phyloP scores from a whole-genome alignment of 2,888 invertebrate genomes.

The Myopa testacea region DNA sequence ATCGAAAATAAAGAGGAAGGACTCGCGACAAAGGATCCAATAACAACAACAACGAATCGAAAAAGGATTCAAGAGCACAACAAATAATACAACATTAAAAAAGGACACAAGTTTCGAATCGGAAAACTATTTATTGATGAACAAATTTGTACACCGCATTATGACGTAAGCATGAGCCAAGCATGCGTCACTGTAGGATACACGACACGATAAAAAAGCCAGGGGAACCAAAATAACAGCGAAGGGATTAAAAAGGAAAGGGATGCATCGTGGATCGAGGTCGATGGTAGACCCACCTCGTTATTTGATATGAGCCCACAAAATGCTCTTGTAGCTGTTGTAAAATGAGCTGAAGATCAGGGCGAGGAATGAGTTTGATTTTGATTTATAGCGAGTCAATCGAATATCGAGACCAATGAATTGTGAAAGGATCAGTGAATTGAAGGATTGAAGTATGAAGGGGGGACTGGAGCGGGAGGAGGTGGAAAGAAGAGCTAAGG shows the following conservation, averaged over 20 bases:
- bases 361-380: slow-evolving; percentile 29
- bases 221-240: slow-evolving; percentile 33
- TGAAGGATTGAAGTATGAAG: no score
- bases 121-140: slow-evolving; percentile 19
- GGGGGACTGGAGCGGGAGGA: background rate
- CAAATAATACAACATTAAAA: background rate
- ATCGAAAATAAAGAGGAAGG: no score
- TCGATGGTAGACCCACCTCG: background rate
- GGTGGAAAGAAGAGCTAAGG: background rate
- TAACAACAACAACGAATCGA: no score
- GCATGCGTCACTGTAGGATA: slow-evolving; percentile 30
- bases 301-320: slow-evolving; percentile 47
- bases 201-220: slow-evolving; percentile 11
- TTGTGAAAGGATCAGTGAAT: background rate
- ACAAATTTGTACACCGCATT: slow-evolving; percentile 36
- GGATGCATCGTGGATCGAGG: slow-evolving; percentile 1
- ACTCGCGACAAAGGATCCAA: no score
- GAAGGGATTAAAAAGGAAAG: slow-evolving; percentile 42
- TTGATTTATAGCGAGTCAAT: slow-evolving; percentile 36
- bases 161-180: slow-evolving; percentile 30
- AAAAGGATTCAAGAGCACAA: background rate
- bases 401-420: background rate
- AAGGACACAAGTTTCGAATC: background rate
- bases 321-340: slow-evolving; percentile 44
- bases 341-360: slow-evolving; percentile 30